phyloP scores from a whole-genome alignment of 2,888 invertebrate genomes.

The Erebia palarica region DNA sequence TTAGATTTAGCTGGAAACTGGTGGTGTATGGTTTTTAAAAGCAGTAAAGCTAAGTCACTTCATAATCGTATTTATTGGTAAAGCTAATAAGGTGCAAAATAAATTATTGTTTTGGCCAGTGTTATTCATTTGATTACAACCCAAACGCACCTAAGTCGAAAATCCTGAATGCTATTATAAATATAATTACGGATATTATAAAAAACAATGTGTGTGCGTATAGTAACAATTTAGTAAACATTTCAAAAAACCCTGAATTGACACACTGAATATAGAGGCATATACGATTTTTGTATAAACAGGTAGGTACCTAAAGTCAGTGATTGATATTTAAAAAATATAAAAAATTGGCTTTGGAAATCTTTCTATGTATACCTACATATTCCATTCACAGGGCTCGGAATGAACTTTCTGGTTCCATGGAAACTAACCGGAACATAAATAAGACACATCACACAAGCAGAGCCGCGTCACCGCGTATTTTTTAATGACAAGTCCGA shows the following conservation, averaged over 20 bases:
- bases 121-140: background rate
- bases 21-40: too few species aligned
- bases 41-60: too few species aligned
- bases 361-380: background rate
- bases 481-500: background rate
- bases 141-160: background rate
- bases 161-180: background rate
- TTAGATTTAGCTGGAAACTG: too few species aligned
- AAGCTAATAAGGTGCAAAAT: too few species aligned
- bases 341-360: background rate
- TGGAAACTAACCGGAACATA: too few species aligned
- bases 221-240: slow-evolving; percentile 33
- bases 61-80: too few species aligned
- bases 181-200: background rate
- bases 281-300: background rate
- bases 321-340: background rate
- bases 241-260: slow-evolving; percentile 40
- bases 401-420: too few species aligned
- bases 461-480: too few species aligned
- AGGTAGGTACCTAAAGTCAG: background rate
- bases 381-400: too few species aligned
- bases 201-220: background rate
- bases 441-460: too few species aligned
- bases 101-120: too few species aligned
- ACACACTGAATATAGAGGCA: slow-evolving; percentile 34